A percentile compares a stretch with the other conserved stretches of the same genome.
Evolutionary conservation across 1,140 invertebrate species (phyloP).

Genomic region (Drosophila jambulina): DNA sequence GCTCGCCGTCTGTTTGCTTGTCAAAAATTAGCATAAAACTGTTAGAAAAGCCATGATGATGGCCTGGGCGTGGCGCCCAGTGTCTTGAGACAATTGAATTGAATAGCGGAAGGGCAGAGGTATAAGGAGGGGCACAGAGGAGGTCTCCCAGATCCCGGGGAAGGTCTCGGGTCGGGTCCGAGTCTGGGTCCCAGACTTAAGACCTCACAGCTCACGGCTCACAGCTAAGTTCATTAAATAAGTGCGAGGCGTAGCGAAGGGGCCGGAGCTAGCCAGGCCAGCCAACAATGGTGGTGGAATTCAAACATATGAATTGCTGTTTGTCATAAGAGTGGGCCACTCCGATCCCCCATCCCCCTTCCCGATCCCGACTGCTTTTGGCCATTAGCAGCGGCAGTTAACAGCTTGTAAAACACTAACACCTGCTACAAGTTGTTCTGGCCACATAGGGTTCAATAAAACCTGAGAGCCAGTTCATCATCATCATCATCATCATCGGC

Average conservation of each 20-base stretch:
- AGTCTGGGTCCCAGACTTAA: background rate
- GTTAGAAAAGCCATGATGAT: slow-evolving; percentile 54
- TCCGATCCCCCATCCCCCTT: background rate
- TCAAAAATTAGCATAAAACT: slow-evolving; percentile 76
- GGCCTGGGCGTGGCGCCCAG: slow-evolving; percentile 36
- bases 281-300: slow-evolving; percentile 30
- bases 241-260: slow-evolving; percentile 54
- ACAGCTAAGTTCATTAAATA: slow-evolving; percentile 55
- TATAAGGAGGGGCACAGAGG: background rate
- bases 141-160: slow-evolving; percentile 16
- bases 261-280: slow-evolving; percentile 4
- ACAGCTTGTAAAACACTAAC: slow-evolving; percentile 79
- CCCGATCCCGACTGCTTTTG: slow-evolving; percentile 27
- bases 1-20: slow-evolving; percentile 39
- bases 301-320: slow-evolving; percentile 31
- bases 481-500: slow-evolving; percentile 24
- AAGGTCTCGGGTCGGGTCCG: slow-evolving; percentile 2
- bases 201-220: slow-evolving; percentile 18
- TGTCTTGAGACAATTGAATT: slow-evolving; percentile 54
- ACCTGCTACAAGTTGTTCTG: slow-evolving; percentile 66
- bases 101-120: slow-evolving; percentile 2
- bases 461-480: slow-evolving; percentile 57
- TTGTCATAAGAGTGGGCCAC: slow-evolving; percentile 33
- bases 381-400: slow-evolving; percentile 74
- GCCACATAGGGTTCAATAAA: slow-evolving; percentile 69